These are phyloP conservation scores for Melanocharis versteri DNA, from an alignment of 2,113 vertebrate species.

Conservation along the genomic window DNA sequence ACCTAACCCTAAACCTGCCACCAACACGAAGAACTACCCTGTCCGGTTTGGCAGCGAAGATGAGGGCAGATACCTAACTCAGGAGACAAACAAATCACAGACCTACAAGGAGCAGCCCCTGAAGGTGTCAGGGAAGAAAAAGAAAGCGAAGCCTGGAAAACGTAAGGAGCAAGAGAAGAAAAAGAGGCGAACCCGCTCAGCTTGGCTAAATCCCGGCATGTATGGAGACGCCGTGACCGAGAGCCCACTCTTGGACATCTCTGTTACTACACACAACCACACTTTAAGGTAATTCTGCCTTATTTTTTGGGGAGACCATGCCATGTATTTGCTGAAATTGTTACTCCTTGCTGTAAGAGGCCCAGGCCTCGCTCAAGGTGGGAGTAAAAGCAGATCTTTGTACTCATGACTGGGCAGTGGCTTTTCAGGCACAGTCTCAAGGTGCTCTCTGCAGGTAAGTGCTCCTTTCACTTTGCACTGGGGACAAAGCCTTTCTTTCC, in stretches of 20 bases:
- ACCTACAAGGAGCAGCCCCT: conserved; percentile 83
- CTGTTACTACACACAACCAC: conserved; percentile 37
- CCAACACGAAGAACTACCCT: conserved; percentile 86
- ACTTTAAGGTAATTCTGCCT: conserved; percentile 60
- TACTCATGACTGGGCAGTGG: background rate
- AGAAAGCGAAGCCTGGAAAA: conserved; percentile 87
- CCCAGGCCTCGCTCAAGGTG: background rate
- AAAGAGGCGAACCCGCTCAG: conserved; percentile 82
- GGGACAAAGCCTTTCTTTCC: background rate
- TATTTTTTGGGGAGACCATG: background rate
- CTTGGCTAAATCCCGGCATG: conserved; percentile 34
- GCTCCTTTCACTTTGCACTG: background rate
- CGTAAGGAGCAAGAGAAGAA: conserved; percentile 92
- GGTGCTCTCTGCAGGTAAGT: background rate
- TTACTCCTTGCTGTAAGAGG: background rate
- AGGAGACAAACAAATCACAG: conserved; percentile 93
- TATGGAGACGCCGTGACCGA: conserved; percentile 59
- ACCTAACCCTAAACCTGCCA: conserved; percentile 82
- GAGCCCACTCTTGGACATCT: conserved; percentile 62
- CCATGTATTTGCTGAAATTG: background rate
- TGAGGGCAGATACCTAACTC: conserved; percentile 82
- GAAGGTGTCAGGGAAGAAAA: conserved; percentile 82
- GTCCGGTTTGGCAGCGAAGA: conserved; percentile 77
- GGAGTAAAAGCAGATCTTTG: background rate
- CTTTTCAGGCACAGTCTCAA: background rate